These are phyloP conservation scores for Pollenia angustigena DNA, from an alignment of 2,888 invertebrate species.

Conservation along the genomic window DNA sequence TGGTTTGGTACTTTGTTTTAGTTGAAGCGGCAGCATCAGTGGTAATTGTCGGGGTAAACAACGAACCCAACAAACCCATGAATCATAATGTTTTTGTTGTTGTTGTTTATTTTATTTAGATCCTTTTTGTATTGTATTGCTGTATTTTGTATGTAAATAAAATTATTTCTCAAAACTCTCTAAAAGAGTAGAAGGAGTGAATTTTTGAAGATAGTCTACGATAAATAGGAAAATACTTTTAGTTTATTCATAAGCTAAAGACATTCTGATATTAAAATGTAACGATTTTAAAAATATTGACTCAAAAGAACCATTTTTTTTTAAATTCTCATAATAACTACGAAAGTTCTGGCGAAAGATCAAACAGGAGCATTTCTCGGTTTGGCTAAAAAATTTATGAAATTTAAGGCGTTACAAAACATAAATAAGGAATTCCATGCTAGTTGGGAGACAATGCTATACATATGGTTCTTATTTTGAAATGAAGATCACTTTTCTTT, in stretches of 20 bases:
- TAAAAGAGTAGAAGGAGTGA: not conserved
- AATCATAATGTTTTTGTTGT: constrained; percentile 60
- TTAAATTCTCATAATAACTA: too few relatives aligned
- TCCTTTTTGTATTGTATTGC: constrained; percentile 49
- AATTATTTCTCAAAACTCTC: constrained; percentile 18
- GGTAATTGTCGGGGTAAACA: constrained; percentile 56
- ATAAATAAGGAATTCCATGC: too few relatives aligned
- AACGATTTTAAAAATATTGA: too few relatives aligned
- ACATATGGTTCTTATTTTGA: too few relatives aligned
- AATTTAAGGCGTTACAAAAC: too few relatives aligned
- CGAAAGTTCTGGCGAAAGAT: too few relatives aligned
- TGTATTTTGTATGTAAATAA: constrained; percentile 60
- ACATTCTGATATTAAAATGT: too few relatives aligned
- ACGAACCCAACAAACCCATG: constrained; percentile 58
- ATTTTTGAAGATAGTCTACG: not conserved
- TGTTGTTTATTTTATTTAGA: constrained; percentile 54
- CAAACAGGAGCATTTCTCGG: too few relatives aligned
- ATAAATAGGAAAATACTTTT: not conserved
- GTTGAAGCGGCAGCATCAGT: constrained; percentile 54
- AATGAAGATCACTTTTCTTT: too few relatives aligned
- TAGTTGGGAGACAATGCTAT: too few relatives aligned
- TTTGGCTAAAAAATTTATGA: too few relatives aligned
- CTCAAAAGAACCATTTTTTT: too few relatives aligned
- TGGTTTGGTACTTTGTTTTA: constrained; percentile 28
- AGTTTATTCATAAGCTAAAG: not conserved